Base-by-base conservation (phyloP, 2,113 vertebrate genomes). In the Crotophaga sulcirostris region DNA sequence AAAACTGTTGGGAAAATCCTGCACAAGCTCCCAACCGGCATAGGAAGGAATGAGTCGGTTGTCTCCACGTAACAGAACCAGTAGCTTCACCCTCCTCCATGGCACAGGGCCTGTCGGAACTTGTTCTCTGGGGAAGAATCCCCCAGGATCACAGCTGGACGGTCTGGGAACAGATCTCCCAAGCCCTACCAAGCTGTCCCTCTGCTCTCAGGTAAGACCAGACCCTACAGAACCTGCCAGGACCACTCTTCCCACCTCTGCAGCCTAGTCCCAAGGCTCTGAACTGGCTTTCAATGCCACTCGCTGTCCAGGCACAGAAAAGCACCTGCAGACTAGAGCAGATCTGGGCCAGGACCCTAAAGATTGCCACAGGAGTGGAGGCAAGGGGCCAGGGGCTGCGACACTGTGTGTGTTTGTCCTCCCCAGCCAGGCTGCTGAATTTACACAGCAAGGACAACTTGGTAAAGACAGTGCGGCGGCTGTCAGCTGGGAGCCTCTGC, bases 401-500 rank as follows among this genome's bases (percentile, higher is more conserved):
- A 33, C 0, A 13, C 54, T 18, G 28, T 8, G 56, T 69, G 51
- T 4, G 2, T 63, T 19, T 52, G 44, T 67, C 64, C 64, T 90
- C 36, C 79, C 54, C 67, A 72, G 60, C 56, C 72, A 2, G 0
- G 63, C 89, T 82, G 87, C 64, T 88, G 92, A 64, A 95, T 86
- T 89, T 84, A 87, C 83, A 81, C 76, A 89, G 94, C 80, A 89
- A 93, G 86, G 92, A 86, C 88, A 49, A 59, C 36, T 33, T 24
- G 72, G 91, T 51, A 70, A 82, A 93, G 93, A 33, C 90, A 77
- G 87, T 2, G 11, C 14, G 6, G 92, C 19, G 26, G 83, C 88
- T 90, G 92, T 94, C 90, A 96, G 94, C 86, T 93, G 96, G 94
- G 86, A 95, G 93, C 88, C 92, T 87, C 94, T 78, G 85, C 85